Base-by-base conservation (phyloP, 2,113 vertebrate genomes). In the Carassius auratus region DNA sequence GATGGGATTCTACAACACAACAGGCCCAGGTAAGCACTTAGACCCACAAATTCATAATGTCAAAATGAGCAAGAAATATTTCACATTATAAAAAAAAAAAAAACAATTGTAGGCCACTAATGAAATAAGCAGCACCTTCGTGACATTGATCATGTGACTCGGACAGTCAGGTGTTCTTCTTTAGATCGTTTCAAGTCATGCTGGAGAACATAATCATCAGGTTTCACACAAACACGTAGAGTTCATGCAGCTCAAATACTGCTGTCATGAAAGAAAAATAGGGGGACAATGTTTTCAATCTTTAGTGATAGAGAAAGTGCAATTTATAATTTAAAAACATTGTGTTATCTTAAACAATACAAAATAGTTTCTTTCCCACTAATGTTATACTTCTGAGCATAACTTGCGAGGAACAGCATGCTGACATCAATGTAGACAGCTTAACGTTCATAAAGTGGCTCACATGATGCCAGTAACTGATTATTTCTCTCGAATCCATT, bases 11-110 rank as follows among this genome's bases (percentile, higher is more conserved):
- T 64, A 4, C 26, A 36, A 45, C 13, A 64, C 21, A 61, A 14
- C 76, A 61, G 55, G 15, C 33, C n/a, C 59, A 80, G 59, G 59
- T 80, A 45, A 62, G 42, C n/a, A n/a, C n/a, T n/a, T n/a, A n/a
- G n/a, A 55, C 74, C 12, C 12, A 14, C n/a, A 26, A 4, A n/a
- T n/a, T n/a, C n/a, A n/a, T n/a, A n/a, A n/a, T n/a, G n/a, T n/a
- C n/a, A n/a, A n/a, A n/a, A 30, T 3, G 13, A 66, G 13, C 14
- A 66, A 66, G 62, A 15, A 66, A 33, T 66, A 8, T 33, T 33
- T 33, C 6, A 33, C 5, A 14, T 30, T 30, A 5, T 66, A 26
- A 30, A 7, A 13, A 30, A 33, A 15, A 36, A 36, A 36, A 30
- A 30, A 30, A n/a, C n/a, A n/a, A n/a, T 68, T 66, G 23, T 64